phyloP scores from a whole-genome alignment of 2,888 invertebrate species.

The Lasioglossum pauxillum region DNA sequence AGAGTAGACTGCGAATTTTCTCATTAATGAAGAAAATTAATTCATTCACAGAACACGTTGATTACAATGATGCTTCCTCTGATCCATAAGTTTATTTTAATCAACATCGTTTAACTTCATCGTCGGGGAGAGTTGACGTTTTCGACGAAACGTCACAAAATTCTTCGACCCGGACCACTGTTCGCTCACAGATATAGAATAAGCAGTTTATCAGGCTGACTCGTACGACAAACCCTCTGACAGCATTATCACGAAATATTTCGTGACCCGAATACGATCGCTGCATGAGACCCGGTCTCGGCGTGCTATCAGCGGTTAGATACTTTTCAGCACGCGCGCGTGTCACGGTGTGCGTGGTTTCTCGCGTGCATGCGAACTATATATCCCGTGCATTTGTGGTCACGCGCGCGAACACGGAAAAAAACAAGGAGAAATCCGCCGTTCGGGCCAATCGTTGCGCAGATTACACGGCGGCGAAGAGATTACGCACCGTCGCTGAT shows the following conservation, averaged over 20 bases:
- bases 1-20: no score
- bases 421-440: neutral
- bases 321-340: conserved; percentile 21
- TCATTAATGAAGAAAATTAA: no score
- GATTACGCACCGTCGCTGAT: conserved; percentile 60
- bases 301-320: conserved; percentile 57
- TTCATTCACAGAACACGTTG: no score
- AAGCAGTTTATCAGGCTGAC: conserved; percentile 65
- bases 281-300: conserved; percentile 67
- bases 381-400: conserved; percentile 45
- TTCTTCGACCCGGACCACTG: conserved; percentile 4
- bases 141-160: neutral
- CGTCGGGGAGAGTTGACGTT: neutral
- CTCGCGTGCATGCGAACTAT: conserved; percentile 57
- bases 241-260: conserved; percentile 77
- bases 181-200: conserved; percentile 1
- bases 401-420: conserved; percentile 28
- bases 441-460: neutral
- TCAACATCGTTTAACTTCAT: neutral
- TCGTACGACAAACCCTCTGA: conserved; percentile 61
- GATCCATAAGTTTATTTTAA: no score
- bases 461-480: conserved; percentile 43
- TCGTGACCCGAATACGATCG: conserved; percentile 77
- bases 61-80: no score
- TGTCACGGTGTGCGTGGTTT: conserved; percentile 1